Base-by-base conservation (phyloP, 2,797 vertebrate species). In the Triplophysa bombifrons region DNA sequence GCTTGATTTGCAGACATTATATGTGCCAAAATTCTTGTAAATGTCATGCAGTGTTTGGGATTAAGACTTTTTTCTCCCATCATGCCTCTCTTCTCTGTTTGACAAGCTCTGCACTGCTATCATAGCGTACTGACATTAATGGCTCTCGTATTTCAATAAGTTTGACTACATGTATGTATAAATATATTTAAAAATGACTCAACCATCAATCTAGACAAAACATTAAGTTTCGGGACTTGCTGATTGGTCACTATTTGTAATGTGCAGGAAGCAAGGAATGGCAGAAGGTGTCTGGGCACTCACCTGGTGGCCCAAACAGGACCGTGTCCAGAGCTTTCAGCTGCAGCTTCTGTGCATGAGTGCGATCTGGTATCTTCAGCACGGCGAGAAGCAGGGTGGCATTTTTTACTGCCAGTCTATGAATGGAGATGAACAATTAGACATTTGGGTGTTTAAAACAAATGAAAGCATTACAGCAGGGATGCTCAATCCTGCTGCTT, bases 311-410 rank as follows among this genome's bases (percentile, higher is more conserved):
- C 34, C 95, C 97, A 0, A 98, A 98, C 30, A 98, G 94, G 63
- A 98, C 95, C 0, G 95, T 95, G 86, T 98, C 96, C 81, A 98
- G 88, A 0, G 96, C 96, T 74, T 98, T 98, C 58, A 98, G 94
- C 88, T 97, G 96, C 85, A 98, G 93, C 76, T 98, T 98, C 94
- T 98, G 95, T 48, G 94, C 84, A 72, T 98, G 97, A 88, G 94
- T 96, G 10, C 97, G 86, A 83, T 98, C 97, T 0, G 93, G 89
- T 81, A 98, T 96, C 82, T 96, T 98, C 80, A 98, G 86, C 60
- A 98, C 84, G 0, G 90, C 88, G 2, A 93, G 85, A 0, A 91
- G 95, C 87, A 98, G 91, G 14, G 96, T 97, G 51, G 87, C 90
- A 0, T 98, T 98, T 90, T 95, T 97, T 84, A 98, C 93, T 0